A percentile compares a stretch with the other conserved stretches of the same genome.
These are phyloP conservation scores for Phasianus colchicus DNA, from an alignment of 2,113 vertebrate genomes.

Conservation along the genomic window DNA sequence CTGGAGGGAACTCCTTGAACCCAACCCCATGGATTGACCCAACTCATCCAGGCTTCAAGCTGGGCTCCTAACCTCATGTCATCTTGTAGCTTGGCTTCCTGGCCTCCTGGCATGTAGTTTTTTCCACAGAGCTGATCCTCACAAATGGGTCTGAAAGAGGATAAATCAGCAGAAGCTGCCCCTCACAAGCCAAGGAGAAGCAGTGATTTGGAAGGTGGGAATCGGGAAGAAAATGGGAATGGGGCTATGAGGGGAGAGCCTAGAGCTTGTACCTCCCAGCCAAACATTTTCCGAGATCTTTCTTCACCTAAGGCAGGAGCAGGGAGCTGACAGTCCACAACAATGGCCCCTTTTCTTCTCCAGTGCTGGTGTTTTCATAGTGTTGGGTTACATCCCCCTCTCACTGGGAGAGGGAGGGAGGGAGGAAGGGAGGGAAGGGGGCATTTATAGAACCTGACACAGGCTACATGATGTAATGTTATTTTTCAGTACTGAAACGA, in stretches of 20 bases:
- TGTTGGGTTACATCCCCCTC: slow-evolving; percentile 85
- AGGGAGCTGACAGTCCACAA: slow-evolving; percentile 54
- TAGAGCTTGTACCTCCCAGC: slow-evolving; percentile 34
- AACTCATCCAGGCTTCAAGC: not conserved
- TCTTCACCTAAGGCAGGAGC: slow-evolving; percentile 68
- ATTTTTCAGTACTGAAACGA: slow-evolving; percentile 84
- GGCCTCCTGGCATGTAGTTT: not conserved
- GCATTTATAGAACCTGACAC: slow-evolving; percentile 85
- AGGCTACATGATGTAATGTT: slow-evolving; percentile 90
- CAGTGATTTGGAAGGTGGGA: not conserved
- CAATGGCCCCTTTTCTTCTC: slow-evolving; percentile 88
- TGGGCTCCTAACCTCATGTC: not conserved
- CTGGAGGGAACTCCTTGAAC: not conserved
- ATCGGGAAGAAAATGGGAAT: not conserved
- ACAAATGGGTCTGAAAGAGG: not conserved
- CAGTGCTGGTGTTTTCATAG: slow-evolving; percentile 85
- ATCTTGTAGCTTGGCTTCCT: not conserved
- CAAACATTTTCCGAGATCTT: slow-evolving; percentile 44
- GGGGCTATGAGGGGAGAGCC: not conserved
- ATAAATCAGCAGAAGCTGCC: not conserved
- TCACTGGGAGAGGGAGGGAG: slow-evolving; percentile 22
- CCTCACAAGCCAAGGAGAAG: not conserved
- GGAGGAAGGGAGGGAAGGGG: slow-evolving; percentile 74
- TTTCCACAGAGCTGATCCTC: not conserved
- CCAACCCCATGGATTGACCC: not conserved